Conservation (phyloP, 2,888 invertebrate species). For the Tridacna gigas region DNA sequence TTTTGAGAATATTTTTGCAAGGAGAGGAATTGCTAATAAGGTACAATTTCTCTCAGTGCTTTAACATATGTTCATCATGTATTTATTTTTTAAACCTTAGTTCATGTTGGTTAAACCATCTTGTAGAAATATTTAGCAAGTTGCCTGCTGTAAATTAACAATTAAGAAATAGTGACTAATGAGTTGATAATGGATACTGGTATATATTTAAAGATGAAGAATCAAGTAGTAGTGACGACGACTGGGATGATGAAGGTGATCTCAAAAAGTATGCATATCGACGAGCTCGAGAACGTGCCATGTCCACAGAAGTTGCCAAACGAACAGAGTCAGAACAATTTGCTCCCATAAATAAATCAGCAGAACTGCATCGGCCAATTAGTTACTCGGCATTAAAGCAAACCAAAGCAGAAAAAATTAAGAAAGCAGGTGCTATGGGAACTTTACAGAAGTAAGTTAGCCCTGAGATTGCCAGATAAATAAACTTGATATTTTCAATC, state of each 20-base stretch:
- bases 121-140: no score
- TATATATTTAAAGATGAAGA: constrained; percentile 47
- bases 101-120: no score
- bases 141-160: no score
- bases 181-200: no score
- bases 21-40: not conserved
- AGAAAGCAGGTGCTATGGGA: constrained; percentile 77
- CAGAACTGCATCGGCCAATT: constrained; percentile 76
- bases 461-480: no score
- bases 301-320: constrained; percentile 64
- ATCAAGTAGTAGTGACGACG: constrained; percentile 73
- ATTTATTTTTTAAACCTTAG: no score
- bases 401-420: constrained; percentile 74
- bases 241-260: constrained; percentile 72
- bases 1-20: not conserved
- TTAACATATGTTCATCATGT: no score
- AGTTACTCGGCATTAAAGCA: constrained; percentile 78
- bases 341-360: constrained; percentile 74
- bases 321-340: constrained; percentile 66
- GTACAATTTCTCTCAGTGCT: not conserved
- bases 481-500: no score
- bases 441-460: constrained; percentile 67
- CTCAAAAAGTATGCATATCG: constrained; percentile 65
- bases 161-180: no score
- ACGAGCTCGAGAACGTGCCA: constrained; percentile 58